A percentile compares a stretch with the other conserved stretches of the same genome.
Conservation (phyloP, 2,113 vertebrate species). For the Amia ocellicauda region DNA sequence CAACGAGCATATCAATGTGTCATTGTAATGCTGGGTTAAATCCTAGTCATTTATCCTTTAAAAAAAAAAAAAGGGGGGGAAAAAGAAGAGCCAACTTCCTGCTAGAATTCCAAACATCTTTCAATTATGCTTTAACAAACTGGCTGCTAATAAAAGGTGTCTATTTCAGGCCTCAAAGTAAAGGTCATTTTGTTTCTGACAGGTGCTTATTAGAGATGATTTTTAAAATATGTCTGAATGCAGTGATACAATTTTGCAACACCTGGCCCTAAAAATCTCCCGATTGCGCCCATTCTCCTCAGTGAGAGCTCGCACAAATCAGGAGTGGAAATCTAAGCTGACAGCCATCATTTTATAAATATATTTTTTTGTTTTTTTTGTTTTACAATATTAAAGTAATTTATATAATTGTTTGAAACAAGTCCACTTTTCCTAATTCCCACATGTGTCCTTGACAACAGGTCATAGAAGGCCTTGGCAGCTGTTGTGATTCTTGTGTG, state of each 20-base stretch:
- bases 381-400: conserved; percentile 87
- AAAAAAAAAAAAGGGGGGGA: conserved; percentile 36
- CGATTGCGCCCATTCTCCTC: conserved; percentile 23
- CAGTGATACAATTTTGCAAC: conserved; percentile 45
- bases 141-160: conserved; percentile 61
- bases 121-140: conserved; percentile 74
- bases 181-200: conserved; percentile 64
- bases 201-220: conserved; percentile 65
- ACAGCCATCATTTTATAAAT: conserved; percentile 73
- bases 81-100: conserved; percentile 57
- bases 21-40: conserved; percentile 75
- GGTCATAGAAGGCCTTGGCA: conserved; percentile 66
- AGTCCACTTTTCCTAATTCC: conserved; percentile 84
- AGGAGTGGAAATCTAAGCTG: conserved; percentile 72
- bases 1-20: conserved; percentile 66
- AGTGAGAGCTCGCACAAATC: conserved; percentile 40
- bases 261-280: conserved; percentile 52
- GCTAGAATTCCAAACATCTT: conserved; percentile 65
- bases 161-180: conserved; percentile 60
- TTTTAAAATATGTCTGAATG: conserved; percentile 53
- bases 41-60: conserved; percentile 62
- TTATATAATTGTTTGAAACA: conserved; percentile 88
- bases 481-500: conserved; percentile 54
- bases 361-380: conserved; percentile 63
- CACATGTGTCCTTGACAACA: conserved; percentile 83